Evolutionary conservation across 2,888 invertebrate species (phyloP).

Genomic region (Bimastos eiseni): DNA sequence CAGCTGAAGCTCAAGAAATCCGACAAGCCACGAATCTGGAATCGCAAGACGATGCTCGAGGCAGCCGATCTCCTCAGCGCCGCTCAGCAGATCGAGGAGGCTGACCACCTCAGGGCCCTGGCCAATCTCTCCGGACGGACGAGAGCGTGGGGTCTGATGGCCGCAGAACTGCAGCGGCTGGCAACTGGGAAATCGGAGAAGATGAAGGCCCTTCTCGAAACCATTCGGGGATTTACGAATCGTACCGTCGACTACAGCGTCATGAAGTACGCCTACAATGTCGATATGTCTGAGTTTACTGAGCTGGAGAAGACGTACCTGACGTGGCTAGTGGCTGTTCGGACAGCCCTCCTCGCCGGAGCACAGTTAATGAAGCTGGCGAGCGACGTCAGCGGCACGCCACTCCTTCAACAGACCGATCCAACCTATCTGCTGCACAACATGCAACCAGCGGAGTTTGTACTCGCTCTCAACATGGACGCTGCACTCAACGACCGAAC

Average conservation of each 20-base stretch:
- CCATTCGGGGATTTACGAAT: not conserved
- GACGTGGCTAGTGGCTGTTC: not conserved
- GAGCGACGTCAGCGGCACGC: not conserved
- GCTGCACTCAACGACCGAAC: not conserved
- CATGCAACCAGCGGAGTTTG: not conserved
- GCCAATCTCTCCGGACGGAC: not conserved
- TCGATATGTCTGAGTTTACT: not conserved
- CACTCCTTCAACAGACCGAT: not conserved
- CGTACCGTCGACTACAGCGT: not conserved
- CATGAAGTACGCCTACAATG: not conserved
- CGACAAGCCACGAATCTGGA: constrained; percentile 7
- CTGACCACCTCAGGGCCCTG: not conserved
- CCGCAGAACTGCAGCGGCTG: not conserved
- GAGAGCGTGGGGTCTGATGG: not conserved
- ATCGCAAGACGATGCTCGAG: constrained; percentile 7
- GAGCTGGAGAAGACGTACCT: constrained; percentile 17
- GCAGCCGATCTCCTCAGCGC: not conserved
- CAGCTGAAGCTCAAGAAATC: constrained; percentile 16
- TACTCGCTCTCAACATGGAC: not conserved
- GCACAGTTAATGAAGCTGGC: not conserved
- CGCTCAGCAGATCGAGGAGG: not conserved
- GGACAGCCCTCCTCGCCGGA: not conserved
- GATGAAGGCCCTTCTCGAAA: not conserved
- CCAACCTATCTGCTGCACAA: not conserved
- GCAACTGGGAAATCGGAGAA: not conserved